Base-by-base conservation (phyloP, 2,888 invertebrate species). In the Drosophila melanosoma region DNA sequence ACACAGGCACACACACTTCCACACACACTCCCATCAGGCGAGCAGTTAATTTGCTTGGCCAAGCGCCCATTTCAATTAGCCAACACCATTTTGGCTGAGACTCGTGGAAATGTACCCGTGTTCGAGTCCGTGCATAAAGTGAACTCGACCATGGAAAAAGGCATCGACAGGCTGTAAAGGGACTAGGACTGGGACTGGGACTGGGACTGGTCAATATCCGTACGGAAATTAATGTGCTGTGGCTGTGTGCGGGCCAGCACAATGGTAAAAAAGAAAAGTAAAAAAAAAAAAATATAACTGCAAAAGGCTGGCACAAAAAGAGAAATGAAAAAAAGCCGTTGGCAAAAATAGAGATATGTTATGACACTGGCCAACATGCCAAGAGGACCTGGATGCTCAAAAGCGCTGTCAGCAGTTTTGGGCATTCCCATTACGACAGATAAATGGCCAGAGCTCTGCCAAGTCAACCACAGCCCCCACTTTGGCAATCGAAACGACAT, bases 221-320 rank as follows among this genome's bases (percentile, higher is more conserved):
- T 72, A 67, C 90, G 90, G 85, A 86, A 86, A 86, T 86, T 88
- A 90, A 88, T 88, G 90, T 86, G 76, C 87, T 83, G 83, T 81
- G 83, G 78, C 81, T 77, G 60, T 57, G 67, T 71, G 66, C 48
- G 57, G 29, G 40, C 58, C 56, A 67, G 65, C 45, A 72, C 68
- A 79, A 67, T 66, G 36, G 53, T 33, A 8, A 49, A 26, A 63
- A 73, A 54, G 48, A n/a, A 8, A 10, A n/a, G 1, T 23, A 20
- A 60, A 51, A 66, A 64, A 60, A 51, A 66, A 64, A 69, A 56
- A 40, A 29, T 29, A 29, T 29, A 29, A 36, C 20, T 29, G 23
- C 33, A 33, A 40, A 38, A 17, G 36, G 63, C 60, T 52, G 64
- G 70, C 71, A 69, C 29, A 23, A 15, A 40, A 45, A 1, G 6